These are phyloP conservation scores for Sebastes wilsoni DNA, from an alignment of 2,797 vertebrate species.

Conservation along the genomic window DNA sequence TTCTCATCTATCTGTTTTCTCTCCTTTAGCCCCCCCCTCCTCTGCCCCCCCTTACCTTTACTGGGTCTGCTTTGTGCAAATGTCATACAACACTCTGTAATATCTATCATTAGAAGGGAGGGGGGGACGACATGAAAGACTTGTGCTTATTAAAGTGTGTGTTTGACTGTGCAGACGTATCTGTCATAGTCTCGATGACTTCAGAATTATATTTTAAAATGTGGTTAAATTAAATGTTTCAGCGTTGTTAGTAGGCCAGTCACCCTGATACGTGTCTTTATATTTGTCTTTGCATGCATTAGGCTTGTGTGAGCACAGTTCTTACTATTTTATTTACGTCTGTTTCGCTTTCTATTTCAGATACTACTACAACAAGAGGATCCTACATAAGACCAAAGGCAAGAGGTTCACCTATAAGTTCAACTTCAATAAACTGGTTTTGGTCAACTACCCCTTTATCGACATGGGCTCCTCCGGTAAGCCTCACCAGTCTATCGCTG, in stretches of 20 bases:
- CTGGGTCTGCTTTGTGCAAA: slow-evolving; percentile 72
- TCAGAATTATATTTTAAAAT: slow-evolving; percentile 5
- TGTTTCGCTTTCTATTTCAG: slow-evolving; percentile 65
- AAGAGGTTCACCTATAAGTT: slow-evolving; percentile 97
- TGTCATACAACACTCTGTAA: slow-evolving; percentile 76
- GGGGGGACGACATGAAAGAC: slow-evolving; percentile 54
- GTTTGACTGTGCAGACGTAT: slow-evolving; percentile 43
- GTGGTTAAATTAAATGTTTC: slow-evolving; percentile 10
- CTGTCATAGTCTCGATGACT: slow-evolving; percentile 40
- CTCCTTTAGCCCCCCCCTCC: neutral
- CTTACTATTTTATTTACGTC: neutral
- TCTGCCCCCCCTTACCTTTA: neutral
- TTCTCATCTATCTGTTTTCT: slow-evolving; percentile 36
- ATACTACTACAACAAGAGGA: slow-evolving; percentile 95
- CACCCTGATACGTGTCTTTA: neutral
- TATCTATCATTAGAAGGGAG: slow-evolving; percentile 56
- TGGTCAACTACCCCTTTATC: slow-evolving; percentile 95
- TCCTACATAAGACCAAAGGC: slow-evolving; percentile 95
- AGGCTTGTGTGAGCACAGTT: neutral
- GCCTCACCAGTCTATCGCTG: neutral
- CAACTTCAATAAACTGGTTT: slow-evolving; percentile 95
- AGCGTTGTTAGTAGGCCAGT: neutral
- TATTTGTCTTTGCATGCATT: neutral
- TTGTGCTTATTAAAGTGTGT: slow-evolving; percentile 66
- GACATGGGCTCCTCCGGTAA: slow-evolving; percentile 90